Evolutionary conservation across 1,140 invertebrate species (phyloP).

Genomic region (Latrodectus geometricus): DNA sequence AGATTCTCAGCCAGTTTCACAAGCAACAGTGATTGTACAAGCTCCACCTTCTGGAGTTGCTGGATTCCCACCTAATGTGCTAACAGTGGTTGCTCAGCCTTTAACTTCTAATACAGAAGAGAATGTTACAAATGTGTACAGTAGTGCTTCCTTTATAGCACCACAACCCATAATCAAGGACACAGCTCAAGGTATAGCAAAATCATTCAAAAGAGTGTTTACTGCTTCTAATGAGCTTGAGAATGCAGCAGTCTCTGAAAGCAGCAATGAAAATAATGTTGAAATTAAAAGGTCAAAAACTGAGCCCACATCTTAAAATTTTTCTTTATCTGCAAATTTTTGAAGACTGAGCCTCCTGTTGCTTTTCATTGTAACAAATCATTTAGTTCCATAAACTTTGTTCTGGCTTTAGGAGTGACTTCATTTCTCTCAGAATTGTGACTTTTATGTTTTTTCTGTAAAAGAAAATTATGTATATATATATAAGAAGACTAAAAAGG

Average conservation of each 20-base stretch:
- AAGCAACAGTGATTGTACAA: constrained; percentile 63
- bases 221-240: constrained; percentile 33
- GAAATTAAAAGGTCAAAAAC: constrained; percentile 48
- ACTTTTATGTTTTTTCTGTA: constrained; percentile 14
- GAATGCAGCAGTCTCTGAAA: constrained; percentile 11
- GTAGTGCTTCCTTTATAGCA: constrained; percentile 44
- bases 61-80: constrained; percentile 25
- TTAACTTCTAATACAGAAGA: not conserved
- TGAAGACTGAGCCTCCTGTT: not conserved
- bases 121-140: constrained; percentile 35
- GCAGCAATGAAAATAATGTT: constrained; percentile 10
- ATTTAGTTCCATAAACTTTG: constrained; percentile 32
- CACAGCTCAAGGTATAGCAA: constrained; percentile 22
- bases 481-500: constrained; percentile 5
- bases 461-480: constrained; percentile 22
- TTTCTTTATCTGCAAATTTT: not conserved
- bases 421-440: constrained; percentile 7
- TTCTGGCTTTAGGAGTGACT: constrained; percentile 14
- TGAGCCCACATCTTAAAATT: constrained; percentile 33
- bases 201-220: constrained; percentile 34
- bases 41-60: constrained; percentile 45
- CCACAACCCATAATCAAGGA: constrained; percentile 39
- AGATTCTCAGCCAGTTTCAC: constrained; percentile 26
- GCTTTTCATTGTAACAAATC: constrained; percentile 6
- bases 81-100: constrained; percentile 40